These are phyloP conservation scores for Brachyopa scutellaris DNA, from an alignment of 2,888 invertebrate species.

Conservation along the genomic window DNA sequence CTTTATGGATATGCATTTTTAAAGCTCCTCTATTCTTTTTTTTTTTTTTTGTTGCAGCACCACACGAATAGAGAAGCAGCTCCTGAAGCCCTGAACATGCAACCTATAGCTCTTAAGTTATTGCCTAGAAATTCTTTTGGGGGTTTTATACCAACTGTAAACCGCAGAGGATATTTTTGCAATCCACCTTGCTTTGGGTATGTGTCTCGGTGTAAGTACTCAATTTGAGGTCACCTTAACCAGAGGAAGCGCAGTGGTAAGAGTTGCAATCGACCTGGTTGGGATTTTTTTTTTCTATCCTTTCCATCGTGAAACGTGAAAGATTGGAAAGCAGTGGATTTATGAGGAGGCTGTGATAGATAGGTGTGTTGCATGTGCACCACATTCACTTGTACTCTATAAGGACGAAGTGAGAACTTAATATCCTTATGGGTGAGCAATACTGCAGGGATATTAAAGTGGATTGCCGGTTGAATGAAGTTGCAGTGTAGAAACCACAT, in stretches of 20 bases:
- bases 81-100: conserved; percentile 34
- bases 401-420: conserved; percentile 65
- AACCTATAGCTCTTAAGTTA: conserved; percentile 70
- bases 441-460: conserved; percentile 66
- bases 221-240: conserved; percentile 67
- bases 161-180: conserved; percentile 55
- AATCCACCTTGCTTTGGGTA: neutral
- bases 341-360: conserved; percentile 72
- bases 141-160: conserved; percentile 41
- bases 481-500: conserved; percentile 46
- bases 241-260: conserved; percentile 15
- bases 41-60: no score
- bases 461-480: conserved; percentile 63
- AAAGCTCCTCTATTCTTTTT: conserved; percentile 6
- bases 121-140: conserved; percentile 57
- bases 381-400: neutral
- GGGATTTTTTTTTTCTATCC: conserved; percentile 4
- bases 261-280: conserved; percentile 50
- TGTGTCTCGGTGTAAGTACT: conserved; percentile 49
- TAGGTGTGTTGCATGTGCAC: conserved; percentile 53
- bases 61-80: neutral
- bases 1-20: conserved; percentile 69
- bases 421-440: conserved; percentile 70
- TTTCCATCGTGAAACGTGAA: conserved; percentile 30
- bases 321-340: conserved; percentile 71